Conservation (phyloP, 1,140 invertebrate genomes). For the Holcopasites calliopsidis region DNA sequence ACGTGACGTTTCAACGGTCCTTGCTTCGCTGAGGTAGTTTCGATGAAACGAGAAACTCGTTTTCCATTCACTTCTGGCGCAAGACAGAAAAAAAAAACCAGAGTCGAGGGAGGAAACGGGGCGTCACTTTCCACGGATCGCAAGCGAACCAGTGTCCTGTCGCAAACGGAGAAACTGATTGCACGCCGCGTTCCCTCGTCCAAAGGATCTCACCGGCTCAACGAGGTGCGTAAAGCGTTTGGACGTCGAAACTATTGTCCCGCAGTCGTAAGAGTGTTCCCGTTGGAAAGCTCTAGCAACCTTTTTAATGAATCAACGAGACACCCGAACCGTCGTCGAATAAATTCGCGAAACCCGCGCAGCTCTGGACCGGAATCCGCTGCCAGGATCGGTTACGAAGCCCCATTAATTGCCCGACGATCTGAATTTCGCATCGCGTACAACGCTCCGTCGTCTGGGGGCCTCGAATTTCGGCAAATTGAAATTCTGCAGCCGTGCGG, state of each 20-base stretch:
- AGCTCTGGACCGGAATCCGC: not conserved
- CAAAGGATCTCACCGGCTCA: not conserved
- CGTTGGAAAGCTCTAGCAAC: not conserved
- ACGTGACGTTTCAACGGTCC: no score
- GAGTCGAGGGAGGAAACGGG: not conserved
- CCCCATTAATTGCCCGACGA: conserved; percentile 50
- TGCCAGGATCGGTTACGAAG: conserved; percentile 3
- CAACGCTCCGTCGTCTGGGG: not conserved
- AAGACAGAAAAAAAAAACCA: no score
- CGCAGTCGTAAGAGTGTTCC: not conserved
- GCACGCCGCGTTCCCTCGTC: not conserved
- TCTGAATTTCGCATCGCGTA: conserved; percentile 56
- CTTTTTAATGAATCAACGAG: conserved; percentile 17
- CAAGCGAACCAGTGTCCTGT: not conserved
- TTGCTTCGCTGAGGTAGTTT: no score
- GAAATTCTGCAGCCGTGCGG: conserved; percentile 52
- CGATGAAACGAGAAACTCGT: no score
- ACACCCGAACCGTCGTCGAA: not conserved
- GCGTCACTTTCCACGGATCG: not conserved
- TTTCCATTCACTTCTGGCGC: not conserved
- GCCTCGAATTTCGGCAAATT: conserved; percentile 39
- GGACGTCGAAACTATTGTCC: not conserved
- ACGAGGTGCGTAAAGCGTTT: not conserved
- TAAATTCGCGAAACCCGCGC: not conserved
- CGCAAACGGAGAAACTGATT: conserved; percentile 17